phyloP scores from a whole-genome alignment of 1,140 invertebrate species.

The Hycleus cichorii region DNA sequence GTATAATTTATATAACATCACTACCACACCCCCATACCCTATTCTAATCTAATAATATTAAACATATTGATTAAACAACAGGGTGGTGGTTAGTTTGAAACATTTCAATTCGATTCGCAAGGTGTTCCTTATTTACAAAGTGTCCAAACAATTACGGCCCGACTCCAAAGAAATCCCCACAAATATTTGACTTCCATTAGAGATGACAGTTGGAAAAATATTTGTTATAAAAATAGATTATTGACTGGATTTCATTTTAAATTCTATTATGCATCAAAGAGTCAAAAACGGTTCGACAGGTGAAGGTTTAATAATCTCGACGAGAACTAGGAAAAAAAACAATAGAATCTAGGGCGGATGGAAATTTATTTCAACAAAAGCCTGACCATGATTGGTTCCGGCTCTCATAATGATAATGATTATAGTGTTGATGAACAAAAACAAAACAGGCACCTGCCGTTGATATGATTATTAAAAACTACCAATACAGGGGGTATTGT shows the following conservation, averaged over 20 bases:
- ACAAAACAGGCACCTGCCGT: too few relatives aligned
- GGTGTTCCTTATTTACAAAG: too few relatives aligned
- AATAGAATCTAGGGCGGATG: background rate
- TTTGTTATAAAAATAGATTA: slow-evolving; percentile 4
- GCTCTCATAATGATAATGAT: background rate
- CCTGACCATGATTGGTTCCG: slow-evolving; percentile 11
- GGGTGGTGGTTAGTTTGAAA: background rate
- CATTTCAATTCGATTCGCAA: too few relatives aligned
- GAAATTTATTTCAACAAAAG: slow-evolving; percentile 4
- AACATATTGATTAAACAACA: slow-evolving; percentile 4
- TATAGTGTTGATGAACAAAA: too few relatives aligned
- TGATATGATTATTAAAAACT: too few relatives aligned
- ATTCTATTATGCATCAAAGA: background rate
- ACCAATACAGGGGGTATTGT: too few relatives aligned
- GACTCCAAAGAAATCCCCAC: background rate
- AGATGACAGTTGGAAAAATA: background rate
- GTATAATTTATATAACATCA: slow-evolving; percentile 11
- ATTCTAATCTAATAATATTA: background rate
- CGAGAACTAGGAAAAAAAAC: slow-evolving; percentile 8
- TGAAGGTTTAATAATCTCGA: slow-evolving; percentile 9
- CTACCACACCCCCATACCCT: slow-evolving; percentile 7
- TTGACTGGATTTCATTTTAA: slow-evolving; percentile 4
- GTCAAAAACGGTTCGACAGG: slow-evolving; percentile 7
- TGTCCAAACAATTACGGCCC: too few relatives aligned
- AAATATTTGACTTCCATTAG: background rate